Base-by-base conservation (phyloP, 2,113 vertebrate genomes). In the Phylloscopus trochiloides region DNA sequence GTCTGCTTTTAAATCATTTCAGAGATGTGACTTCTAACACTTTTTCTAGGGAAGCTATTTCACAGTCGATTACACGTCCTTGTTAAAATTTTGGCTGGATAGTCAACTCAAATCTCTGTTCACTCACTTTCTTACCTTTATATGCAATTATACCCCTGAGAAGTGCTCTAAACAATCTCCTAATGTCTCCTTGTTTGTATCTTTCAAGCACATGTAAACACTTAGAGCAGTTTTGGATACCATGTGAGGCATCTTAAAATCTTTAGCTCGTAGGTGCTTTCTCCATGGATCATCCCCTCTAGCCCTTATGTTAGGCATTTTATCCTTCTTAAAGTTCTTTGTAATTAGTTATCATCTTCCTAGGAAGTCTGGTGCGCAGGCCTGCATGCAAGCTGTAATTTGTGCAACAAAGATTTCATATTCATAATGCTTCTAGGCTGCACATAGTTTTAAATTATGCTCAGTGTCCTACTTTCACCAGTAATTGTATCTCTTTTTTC, bases 1-100 rank as follows among this genome's bases (percentile, higher is more conserved):
- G 61, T 75, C 87, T 92, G 61, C 85, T 95, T 94, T 86, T 90
- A 95, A 95, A 96, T 96, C 47, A 82, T 94, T 88, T 87, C 45
- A 86, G 82, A 86, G 73, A 92, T 86, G 70, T 84, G 87, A 79
- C 86, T 95, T 84, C 68, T 88, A 84, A 76, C 82, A 77, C 75
- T 84, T 89, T 83, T 92, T 78, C 87, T 61, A 38, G 81, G 57
- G 54, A 96, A 96, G 92, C 75, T 96, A 94, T 97, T 97, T 97
- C 92, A 92, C 94, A 97, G 92, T 82, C 70, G 82, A 61, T 97
- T 95, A 96, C 89, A 96, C 2, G 10, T 63, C 58, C 73, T 82
- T 96, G 81, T 96, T 96, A 97, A 90, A 95, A 90, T 86, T 90
- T 96, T 94, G 86, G 43, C 70, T 93, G 66, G 86, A 32, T 90